Base-by-base conservation (phyloP, 2,888 invertebrate genomes). In the Drosophila antonietae region DNA sequence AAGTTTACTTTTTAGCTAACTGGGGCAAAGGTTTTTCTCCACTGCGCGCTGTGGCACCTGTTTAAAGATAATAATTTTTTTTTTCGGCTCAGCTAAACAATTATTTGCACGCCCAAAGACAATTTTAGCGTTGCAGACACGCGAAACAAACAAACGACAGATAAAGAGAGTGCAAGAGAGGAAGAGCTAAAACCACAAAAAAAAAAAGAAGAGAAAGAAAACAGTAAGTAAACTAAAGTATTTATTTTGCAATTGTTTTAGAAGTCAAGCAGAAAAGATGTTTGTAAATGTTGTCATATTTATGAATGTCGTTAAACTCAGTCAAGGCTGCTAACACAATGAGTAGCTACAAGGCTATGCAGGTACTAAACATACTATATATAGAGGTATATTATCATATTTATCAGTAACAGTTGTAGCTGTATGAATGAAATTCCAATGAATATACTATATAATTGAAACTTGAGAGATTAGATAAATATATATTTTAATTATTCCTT, bases 191-290 rank as follows among this genome's bases (percentile, higher is more conserved):
- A 33, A 5, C 2, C 31, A 49, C n/a, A n/a, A 14, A 31, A 2
- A 47, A 33, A 41, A 28, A 20, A 20, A 20, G 20, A 20, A 6
- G 6, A 6, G 6, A 49, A 47, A 64, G 20, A 31, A 23, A 9
- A 15, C 3, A 20, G 20, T 1, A 23, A 5, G 55, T n/a, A 35
- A 55, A 46, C 39, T 33, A 59, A 28, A 28, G 52, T 57, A 60
- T 55, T 56, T 60, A 73, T 78, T 64, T 68, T 15, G 72, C 62
- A 78, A 65, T 68, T 75, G 70, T 63, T 85, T 85, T 68, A 64
- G 78, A 78, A 68, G 20, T 51, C 46, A 62, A 71, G 67, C 55
- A 64, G 51, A 15, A 20, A 53, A 44, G 23, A 56, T 52, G 68
- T 69, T 65, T 47, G 51, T 33, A 52, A 63, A 60, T 57, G 37